A percentile compares a stretch with the other conserved stretches of the same genome.
Conservation (phyloP, 2,888 invertebrate species). For the Antitype chi region DNA sequence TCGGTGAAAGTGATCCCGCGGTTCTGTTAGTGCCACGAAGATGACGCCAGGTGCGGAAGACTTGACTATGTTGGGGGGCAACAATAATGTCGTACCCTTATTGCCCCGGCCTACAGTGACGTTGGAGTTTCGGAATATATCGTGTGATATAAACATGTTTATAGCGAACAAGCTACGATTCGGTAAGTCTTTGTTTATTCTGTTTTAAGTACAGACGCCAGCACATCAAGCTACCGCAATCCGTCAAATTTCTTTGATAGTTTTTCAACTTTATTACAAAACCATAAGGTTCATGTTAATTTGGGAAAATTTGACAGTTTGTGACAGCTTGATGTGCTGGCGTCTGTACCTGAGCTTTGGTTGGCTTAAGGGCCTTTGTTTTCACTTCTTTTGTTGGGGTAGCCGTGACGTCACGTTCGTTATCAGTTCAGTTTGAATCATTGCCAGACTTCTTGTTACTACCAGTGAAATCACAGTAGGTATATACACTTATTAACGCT, state of each 20-base stretch:
- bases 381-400: background rate
- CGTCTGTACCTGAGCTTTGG: constrained; percentile 32
- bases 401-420: background rate
- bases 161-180: constrained; percentile 89
- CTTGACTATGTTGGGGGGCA: constrained; percentile 74
- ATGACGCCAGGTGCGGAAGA: constrained; percentile 81
- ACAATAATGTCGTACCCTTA: constrained; percentile 86
- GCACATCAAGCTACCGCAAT: no score
- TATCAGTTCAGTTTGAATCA: constrained; percentile 6
- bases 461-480: background rate
- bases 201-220: background rate
- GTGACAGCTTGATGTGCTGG: no score
- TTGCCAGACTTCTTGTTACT: constrained; percentile 20
- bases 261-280: no score
- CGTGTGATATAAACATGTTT: constrained; percentile 91
- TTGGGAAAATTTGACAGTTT: no score
- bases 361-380: constrained; percentile 1
- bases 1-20: constrained; percentile 61
- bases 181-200: constrained; percentile 86
- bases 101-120: constrained; percentile 91
- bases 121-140: constrained; percentile 92
- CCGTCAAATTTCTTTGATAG: no score
- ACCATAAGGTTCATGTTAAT: no score
- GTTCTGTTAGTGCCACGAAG: constrained; percentile 53
- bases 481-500: constrained; percentile 13